A percentile compares a stretch with the other conserved stretches of the same genome.
These are phyloP conservation scores for Theodoxus fluviatilis DNA, from an alignment of 2,888 invertebrate genomes.

Conservation along the genomic window DNA sequence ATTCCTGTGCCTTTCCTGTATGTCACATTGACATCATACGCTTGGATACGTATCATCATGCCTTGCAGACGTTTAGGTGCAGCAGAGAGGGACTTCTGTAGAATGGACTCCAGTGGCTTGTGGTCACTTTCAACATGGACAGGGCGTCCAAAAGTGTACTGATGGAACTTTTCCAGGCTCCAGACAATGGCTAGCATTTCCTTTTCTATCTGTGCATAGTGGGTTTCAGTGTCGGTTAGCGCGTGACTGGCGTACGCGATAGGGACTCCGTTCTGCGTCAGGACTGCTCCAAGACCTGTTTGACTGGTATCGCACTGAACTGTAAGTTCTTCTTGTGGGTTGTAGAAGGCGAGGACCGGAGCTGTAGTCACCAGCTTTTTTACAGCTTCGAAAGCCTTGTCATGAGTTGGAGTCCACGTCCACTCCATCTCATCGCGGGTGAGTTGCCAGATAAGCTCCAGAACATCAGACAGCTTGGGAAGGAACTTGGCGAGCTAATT, in stretches of 20 bases:
- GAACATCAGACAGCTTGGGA: conserved; percentile 28
- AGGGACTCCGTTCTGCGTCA: conserved; percentile 34
- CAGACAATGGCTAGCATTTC: conserved; percentile 36
- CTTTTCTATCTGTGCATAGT: conserved; percentile 41
- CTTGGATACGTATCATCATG: conserved; percentile 38
- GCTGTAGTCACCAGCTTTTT: conserved; percentile 27
- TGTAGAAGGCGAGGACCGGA: conserved; percentile 28
- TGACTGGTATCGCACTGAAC: conserved; percentile 30
- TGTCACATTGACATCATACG: conserved; percentile 29
- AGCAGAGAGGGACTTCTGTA: conserved; percentile 30
- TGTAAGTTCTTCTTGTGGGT: conserved; percentile 16
- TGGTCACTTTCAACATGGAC: conserved; percentile 34
- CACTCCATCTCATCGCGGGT: conserved; percentile 23
- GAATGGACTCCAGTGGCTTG: conserved; percentile 35
- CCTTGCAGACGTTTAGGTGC: conserved; percentile 35
- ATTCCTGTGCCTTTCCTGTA: conserved; percentile 32
- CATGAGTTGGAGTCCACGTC: conserved; percentile 30
- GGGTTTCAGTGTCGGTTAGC: conserved; percentile 31
- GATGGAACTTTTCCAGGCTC: conserved; percentile 32
- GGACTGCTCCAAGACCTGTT: conserved; percentile 33
- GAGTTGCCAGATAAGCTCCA: conserved; percentile 27
- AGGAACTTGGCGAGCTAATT: conserved; percentile 36
- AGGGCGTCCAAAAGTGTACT: conserved; percentile 34
- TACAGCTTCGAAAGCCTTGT: conserved; percentile 29
- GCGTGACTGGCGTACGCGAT: conserved; percentile 36